Percentiles rank a stretch among this genome's conserved stretches.
Evolutionary conservation across 2,113 vertebrate genomes (phyloP).

Genomic region (Cacatua alba): DNA sequence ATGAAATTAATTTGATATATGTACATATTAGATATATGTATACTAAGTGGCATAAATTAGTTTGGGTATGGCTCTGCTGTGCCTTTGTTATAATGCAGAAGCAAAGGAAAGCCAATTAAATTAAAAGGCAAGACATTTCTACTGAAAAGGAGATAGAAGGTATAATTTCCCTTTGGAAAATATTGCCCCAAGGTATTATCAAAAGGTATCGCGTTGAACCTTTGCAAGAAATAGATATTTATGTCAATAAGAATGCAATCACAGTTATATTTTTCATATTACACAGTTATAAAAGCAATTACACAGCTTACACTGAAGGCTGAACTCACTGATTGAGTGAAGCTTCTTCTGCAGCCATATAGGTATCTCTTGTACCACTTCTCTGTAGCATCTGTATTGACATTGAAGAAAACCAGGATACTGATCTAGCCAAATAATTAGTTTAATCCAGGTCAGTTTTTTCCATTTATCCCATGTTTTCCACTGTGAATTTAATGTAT

Average conservation of each 20-base stretch:
- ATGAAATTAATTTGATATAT: neutral
- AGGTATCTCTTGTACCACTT: neutral
- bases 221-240: conserved; percentile 7
- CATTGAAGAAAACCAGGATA: neutral
- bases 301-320: neutral
- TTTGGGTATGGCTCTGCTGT: neutral
- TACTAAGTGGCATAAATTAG: neutral
- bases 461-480: neutral
- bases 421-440: neutral
- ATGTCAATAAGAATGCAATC: neutral
- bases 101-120: conserved; percentile 3
- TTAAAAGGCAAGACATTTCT: conserved; percentile 7
- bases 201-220: neutral
- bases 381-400: neutral
- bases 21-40: neutral
- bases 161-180: neutral
- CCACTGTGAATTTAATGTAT: neutral
- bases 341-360: neutral
- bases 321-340: neutral
- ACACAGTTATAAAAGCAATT: neutral
- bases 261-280: neutral
- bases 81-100: neutral
- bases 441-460: neutral
- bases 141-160: neutral
- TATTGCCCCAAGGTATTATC: neutral